Percentiles rank a stretch among this genome's conserved stretches.
phyloP scores from a whole-genome alignment of 2,888 invertebrate species.

The Orchesellides sinensis region DNA sequence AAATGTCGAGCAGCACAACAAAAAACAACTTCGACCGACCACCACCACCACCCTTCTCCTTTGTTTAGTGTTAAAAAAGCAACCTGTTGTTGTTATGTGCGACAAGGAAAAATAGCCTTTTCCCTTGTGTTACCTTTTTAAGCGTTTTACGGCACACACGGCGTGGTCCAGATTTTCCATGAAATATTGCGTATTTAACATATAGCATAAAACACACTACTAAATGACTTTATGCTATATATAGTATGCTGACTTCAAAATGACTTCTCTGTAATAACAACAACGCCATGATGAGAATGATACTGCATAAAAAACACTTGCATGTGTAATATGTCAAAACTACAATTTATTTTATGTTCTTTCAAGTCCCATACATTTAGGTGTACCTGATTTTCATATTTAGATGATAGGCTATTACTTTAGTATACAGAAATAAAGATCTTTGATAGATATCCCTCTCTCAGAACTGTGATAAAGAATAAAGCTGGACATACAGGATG shows the following conservation, averaged over 20 bases:
- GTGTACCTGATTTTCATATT: too few species aligned
- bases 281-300: too few species aligned
- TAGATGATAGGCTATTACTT: too few species aligned
- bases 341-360: constrained; percentile 25
- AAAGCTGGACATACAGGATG: too few species aligned
- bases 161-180: constrained; percentile 53
- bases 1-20: background rate
- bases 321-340: constrained; percentile 31
- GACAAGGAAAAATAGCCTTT: constrained; percentile 55
- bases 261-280: background rate
- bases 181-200: too few species aligned
- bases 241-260: too few species aligned
- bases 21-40: constrained; percentile 30
- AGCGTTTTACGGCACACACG: background rate
- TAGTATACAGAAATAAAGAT: too few species aligned
- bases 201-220: too few species aligned
- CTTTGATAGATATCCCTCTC: background rate
- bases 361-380: too few species aligned
- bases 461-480: too few species aligned
- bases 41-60: constrained; percentile 53
- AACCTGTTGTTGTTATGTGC: constrained; percentile 60
- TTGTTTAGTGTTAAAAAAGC: constrained; percentile 41
- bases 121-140: constrained; percentile 19
- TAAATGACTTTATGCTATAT: too few species aligned
- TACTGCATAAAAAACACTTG: too few species aligned